Evolutionary conservation across 2,888 invertebrate species (phyloP).

Genomic region (Creontiades dilutus): DNA sequence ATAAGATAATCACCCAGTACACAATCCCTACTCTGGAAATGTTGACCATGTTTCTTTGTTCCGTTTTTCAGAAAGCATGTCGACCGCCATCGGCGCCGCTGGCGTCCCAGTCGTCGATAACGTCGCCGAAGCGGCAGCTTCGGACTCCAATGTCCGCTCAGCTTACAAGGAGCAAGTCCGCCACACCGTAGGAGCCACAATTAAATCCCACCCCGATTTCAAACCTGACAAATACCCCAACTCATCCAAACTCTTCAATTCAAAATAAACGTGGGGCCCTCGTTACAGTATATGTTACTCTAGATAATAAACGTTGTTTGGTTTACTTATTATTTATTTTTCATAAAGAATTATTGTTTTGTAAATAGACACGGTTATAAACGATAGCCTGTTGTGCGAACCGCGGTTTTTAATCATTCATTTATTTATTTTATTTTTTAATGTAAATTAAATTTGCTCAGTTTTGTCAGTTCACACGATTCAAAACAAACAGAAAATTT

Average conservation of each 20-base stretch:
- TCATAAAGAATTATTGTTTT: not conserved
- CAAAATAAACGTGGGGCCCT: conserved; percentile 56
- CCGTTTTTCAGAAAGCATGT: conserved; percentile 77
- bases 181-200: conserved; percentile 79
- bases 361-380: not conserved
- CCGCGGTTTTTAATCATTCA: not conserved
- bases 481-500: too few relatives aligned
- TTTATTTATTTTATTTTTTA: not conserved
- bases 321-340: conserved; percentile 19
- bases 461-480: too few relatives aligned
- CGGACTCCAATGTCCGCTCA: conserved; percentile 80
- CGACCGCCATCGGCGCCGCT: conserved; percentile 80
- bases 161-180: conserved; percentile 81
- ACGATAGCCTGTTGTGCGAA: not conserved
- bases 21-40: too few relatives aligned
- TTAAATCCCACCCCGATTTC: conserved; percentile 80
- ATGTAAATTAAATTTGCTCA: too few relatives aligned
- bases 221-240: conserved; percentile 79
- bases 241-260: conserved; percentile 79
- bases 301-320: conserved; percentile 48
- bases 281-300: conserved; percentile 1
- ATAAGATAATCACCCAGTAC: too few relatives aligned
- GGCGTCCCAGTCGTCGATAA: conserved; percentile 80
- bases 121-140: conserved; percentile 80
- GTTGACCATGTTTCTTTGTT: too few relatives aligned